A percentile compares a stretch with the other conserved stretches of the same genome.
Evolutionary conservation across 2,113 vertebrate genomes (phyloP).

Genomic region (Oenanthe melanoleuca): DNA sequence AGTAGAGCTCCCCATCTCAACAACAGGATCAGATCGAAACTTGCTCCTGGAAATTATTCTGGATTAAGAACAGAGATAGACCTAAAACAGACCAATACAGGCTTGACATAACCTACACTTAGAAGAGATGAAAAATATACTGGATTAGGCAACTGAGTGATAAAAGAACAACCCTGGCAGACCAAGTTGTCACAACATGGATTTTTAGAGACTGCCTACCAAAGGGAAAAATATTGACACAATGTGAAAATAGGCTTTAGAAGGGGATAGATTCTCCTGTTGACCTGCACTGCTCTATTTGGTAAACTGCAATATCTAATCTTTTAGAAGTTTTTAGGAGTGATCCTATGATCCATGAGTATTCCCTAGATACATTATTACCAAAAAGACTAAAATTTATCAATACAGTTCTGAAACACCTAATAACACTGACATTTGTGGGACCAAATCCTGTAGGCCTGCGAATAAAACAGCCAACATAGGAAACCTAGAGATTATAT

Average conservation of each 20-base stretch:
- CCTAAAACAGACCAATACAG: not conserved
- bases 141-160: not conserved
- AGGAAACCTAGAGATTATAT: not conserved
- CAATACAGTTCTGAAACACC: not conserved
- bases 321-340: not conserved
- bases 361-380: not conserved
- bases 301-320: not conserved
- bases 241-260: not conserved
- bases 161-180: not conserved
- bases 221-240: rapidly evolving
- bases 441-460: not conserved
- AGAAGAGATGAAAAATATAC: not conserved
- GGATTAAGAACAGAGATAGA: not conserved
- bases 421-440: not conserved
- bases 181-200: not conserved
- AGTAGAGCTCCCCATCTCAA: not conserved
- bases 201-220: not conserved
- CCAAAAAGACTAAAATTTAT: not conserved
- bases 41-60: not conserved
- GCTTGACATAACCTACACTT: not conserved
- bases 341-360: not conserved
- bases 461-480: not conserved
- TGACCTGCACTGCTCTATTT: not conserved
- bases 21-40: not conserved
- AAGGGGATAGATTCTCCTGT: not conserved